Percentiles rank a stretch among this genome's conserved stretches.
phyloP scores from a whole-genome alignment of 2,888 invertebrate species.

The Drosophila vallismaia region DNA sequence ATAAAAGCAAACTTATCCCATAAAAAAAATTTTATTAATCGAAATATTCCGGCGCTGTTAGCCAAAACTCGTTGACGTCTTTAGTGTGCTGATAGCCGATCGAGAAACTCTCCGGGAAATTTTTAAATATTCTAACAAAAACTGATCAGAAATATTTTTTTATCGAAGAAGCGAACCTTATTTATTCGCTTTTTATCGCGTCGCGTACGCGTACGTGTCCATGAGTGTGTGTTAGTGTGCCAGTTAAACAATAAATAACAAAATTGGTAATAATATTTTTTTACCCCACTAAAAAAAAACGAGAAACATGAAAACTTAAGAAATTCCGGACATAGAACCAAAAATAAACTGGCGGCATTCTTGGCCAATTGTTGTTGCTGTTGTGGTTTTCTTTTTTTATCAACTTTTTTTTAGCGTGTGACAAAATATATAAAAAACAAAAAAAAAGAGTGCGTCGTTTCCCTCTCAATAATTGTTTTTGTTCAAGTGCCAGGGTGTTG shows the following conservation, averaged over 20 bases:
- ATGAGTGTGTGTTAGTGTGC: conserved; percentile 38
- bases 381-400: conserved; percentile 10
- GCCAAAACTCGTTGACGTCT: background rate
- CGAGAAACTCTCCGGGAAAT: background rate
- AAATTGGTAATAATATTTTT: conserved; percentile 56
- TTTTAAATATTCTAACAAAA: background rate
- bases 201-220: conserved; percentile 35
- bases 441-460: conserved; percentile 13
- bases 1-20: conserved; percentile 1
- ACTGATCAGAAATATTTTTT: background rate
- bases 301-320: background rate
- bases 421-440: conserved; percentile 13
- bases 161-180: background rate
- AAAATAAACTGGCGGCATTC: conserved; percentile 41
- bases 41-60: background rate
- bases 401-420: conserved; percentile 30
- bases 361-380: conserved; percentile 11
- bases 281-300: conserved; percentile 3
- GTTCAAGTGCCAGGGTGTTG: conserved; percentile 10
- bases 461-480: conserved; percentile 17
- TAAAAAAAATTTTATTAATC: conserved; percentile 2
- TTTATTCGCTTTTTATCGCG: conserved; percentile 22
- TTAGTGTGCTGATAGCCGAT: background rate
- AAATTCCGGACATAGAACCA: conserved; percentile 23
- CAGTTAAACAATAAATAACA: conserved; percentile 43